Conservation (phyloP, 1,140 invertebrate genomes). For the Dreissena rostriformis region DNA sequence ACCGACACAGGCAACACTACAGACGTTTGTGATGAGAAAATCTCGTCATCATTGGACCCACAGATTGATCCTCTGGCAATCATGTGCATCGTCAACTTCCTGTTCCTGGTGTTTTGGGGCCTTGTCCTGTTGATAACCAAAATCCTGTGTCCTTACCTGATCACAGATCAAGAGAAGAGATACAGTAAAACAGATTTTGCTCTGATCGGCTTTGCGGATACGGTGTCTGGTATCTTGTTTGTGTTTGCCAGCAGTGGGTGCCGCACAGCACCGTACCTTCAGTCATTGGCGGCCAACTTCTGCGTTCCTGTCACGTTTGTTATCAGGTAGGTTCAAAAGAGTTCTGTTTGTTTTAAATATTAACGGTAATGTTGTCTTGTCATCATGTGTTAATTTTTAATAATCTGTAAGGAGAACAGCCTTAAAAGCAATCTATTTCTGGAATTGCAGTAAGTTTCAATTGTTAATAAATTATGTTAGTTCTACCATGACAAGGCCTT, state of each 20-base stretch:
- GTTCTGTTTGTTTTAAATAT: too few species aligned
- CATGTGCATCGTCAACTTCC: constrained; percentile 56
- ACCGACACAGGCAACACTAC: neutral
- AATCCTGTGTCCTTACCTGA: constrained; percentile 34
- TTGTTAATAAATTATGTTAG: neutral
- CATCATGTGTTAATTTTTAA: too few species aligned
- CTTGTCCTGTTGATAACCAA: constrained; percentile 42
- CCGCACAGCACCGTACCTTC: constrained; percentile 67
- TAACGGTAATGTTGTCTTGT: too few species aligned
- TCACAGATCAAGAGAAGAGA: constrained; percentile 23
- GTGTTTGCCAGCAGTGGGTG: constrained; percentile 62
- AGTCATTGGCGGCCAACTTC: constrained; percentile 62
- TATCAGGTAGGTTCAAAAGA: constrained; percentile 49
- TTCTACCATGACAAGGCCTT: too few species aligned
- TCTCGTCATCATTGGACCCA: constrained; percentile 11
- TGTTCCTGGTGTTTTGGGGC: constrained; percentile 41
- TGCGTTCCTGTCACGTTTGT: constrained; percentile 64
- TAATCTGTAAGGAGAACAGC: too few species aligned
- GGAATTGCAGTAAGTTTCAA: neutral
- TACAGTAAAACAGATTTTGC: constrained; percentile 55
- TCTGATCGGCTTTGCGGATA: constrained; percentile 58
- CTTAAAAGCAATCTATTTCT: neutral
- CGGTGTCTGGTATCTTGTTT: constrained; percentile 57
- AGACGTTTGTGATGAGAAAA: constrained; percentile 14
- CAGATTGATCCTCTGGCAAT: constrained; percentile 57